Percentiles rank a stretch among this genome's conserved stretches.
Conservation (phyloP, 1,140 invertebrate genomes). For the Portunus trituberculatus region DNA sequence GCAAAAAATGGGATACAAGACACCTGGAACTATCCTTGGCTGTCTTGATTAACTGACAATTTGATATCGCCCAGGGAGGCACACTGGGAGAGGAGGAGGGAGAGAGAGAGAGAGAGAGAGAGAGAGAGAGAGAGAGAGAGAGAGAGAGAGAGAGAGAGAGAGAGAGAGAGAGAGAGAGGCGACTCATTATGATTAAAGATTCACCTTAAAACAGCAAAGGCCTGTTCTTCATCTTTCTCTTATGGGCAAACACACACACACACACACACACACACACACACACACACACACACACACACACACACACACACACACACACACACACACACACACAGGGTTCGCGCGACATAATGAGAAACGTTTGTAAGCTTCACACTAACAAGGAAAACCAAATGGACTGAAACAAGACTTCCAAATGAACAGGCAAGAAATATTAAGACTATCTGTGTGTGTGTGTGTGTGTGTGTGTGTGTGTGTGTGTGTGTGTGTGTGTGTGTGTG, state of each 20-base stretch:
- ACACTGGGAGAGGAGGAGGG: not conserved
- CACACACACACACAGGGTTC: not conserved
- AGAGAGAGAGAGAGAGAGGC: no score
- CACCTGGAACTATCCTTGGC: no score
- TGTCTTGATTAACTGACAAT: no score
- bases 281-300: conserved; percentile 11
- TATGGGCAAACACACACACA: not conserved
- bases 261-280: conserved; percentile 18
- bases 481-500: conserved; percentile 20
- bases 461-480: conserved; percentile 4
- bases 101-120: no score
- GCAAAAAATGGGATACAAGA: no score
- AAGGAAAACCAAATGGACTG: not conserved
- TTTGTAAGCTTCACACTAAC: not conserved
- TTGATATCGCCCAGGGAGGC: no score
- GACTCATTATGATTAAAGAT: not conserved
- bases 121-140: no score
- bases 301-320: not conserved
- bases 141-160: no score
- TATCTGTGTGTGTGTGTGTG: not conserved
- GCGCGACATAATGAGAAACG: not conserved
- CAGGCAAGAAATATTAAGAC: not conserved
- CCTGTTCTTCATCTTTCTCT: not conserved
- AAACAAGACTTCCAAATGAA: not conserved
- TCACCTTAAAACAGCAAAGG: not conserved